Base-by-base conservation (phyloP, 2,888 invertebrate genomes). In the Plagiodera versicolora region DNA sequence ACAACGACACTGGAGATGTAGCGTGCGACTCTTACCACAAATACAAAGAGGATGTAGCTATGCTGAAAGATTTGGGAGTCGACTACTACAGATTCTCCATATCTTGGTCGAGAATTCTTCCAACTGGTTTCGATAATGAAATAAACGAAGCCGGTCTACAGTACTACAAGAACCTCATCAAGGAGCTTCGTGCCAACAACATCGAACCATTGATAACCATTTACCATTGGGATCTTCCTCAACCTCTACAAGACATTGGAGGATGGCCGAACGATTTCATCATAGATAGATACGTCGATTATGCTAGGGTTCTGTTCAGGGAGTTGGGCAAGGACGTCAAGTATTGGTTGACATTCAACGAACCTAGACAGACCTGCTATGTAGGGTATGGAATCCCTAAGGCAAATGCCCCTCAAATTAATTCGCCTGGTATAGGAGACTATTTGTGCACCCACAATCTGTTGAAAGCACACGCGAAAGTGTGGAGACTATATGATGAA, bases 21-120 rank as follows among this genome's bases (percentile, higher is more conserved):
- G 87, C 90, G 0, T 87, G 88, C 35, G 87, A 89, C 73, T 88
- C 88, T 16, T 90, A 89, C 73, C 84, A 88, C 72, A 83, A 84
- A 60, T 88, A 86, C 74, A 82, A 84, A 71, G 85, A 86, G 51
- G 88, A 89, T 72, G 85, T 85, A 0, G 81, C 85, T 76, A 83
- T 88, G 83, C 79, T 88, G 2, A 82, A 82, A 57, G 83, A 86
- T 62, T 76, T 89, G 1, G 86, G 87, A 18, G 87, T 87, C 0
- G 80, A 86, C 67, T 83, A 86, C 60, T 90, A 90, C 75, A 83
- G 90, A 35, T 90, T 90, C 76, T 90, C 89, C 0, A 82, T 90
- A 69, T 86, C 91, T 0, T 94, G 93, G 93, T 80, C 89, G 0
- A 82, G 93, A 52, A 83, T 94, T 47, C 79, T 92, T 66, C 91